Evolutionary conservation across 2,797 vertebrate species (phyloP), one percentile per base, ranked within the genome.

Genomic region (Clarias laeviceps): DNA sequence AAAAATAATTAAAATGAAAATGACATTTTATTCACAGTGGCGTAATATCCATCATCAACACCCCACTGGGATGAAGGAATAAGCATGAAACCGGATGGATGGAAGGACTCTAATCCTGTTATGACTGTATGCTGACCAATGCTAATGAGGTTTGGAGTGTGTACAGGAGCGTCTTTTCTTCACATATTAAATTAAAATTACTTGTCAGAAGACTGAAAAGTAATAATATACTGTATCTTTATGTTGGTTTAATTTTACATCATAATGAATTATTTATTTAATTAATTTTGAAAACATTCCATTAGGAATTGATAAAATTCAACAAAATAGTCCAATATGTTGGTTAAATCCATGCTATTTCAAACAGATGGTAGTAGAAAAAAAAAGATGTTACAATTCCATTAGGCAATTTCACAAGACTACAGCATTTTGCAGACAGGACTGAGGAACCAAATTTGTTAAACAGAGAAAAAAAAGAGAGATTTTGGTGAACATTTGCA

Each of bases 101-200:
- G 82, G 87, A 82, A 12, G 1, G 62, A 85, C 80, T 62, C 84
- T 91, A 92, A 93, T 93, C 88, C 87, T 86, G 85, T 85, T 70
- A 89, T 83, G 79, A 85, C 82, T 70, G 81, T 86, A 90, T 87
- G 83, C 81, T 83, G 91, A 89, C 87, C 88, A 84, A 89, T 85
- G 85, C 89, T 89, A 90, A 91, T 93, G 89, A 88, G 87, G 86
- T 89, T 90, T 90, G 84, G 65, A 89, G 81, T 90, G 83, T 85
- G 89, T 72, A 5, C 85, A 76, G 88, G 5, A 45, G 57, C 61
- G 14, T 32, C 80, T 80, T 80, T 34, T 88, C 61, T 69, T 32
- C 37, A 66, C 81, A 76, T 72, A 90, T 87, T 87, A 78, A 78
- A 76, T 88, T 32, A 77, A 83, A 80, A 66, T 20, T n/a, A 84